Base-by-base conservation (phyloP, 1,140 invertebrate species). In the Neodiprion lecontei region DNA sequence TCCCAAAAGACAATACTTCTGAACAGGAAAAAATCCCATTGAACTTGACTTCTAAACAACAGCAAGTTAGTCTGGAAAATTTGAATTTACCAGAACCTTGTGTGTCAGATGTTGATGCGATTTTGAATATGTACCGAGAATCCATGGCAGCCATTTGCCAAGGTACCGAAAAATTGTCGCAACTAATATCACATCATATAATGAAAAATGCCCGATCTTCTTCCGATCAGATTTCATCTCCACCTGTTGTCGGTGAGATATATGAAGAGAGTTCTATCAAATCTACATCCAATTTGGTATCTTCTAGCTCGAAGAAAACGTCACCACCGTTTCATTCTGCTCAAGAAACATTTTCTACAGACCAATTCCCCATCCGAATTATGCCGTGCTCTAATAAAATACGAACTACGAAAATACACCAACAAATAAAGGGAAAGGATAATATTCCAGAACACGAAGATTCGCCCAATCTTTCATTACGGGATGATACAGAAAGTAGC, bases 81-180 rank as follows among this genome's bases (percentile, higher is more conserved):
- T 74, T 77, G 0, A 69, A 72, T n/a, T 70, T 79, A n/a, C 23
- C 75, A 70, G 4, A 72, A 8, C 76, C 73, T 0, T 70, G 73
- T 53, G 11, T 77, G 7, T 40, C 50, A 9, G 53, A 76, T 53
- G 66, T 80, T 9, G 73, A 77, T 50, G 49, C 72, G 72, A 61
- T 50, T 48, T 49, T 80, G n/a, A 40, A 48, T n/a, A 73, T 70
- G 9, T 72, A 78, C 1, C 73, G 76, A 21, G 28, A 69, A 23
- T 76, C 67, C 8, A 78, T 80, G 10, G 23, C 74, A 28, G 65
- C 72, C 48, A 70, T 78, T 12, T 2, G 49, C 61, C 69, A 65
- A 14, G 71, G 49, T 17, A 78, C 77, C 48, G 73, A 67, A 69
- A 67, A 68, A 14, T 48, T 78, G 2, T 70, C 49, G 7, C 21